phyloP scores from a whole-genome alignment of 2,888 invertebrate species.

The Oeneis ivallda region DNA sequence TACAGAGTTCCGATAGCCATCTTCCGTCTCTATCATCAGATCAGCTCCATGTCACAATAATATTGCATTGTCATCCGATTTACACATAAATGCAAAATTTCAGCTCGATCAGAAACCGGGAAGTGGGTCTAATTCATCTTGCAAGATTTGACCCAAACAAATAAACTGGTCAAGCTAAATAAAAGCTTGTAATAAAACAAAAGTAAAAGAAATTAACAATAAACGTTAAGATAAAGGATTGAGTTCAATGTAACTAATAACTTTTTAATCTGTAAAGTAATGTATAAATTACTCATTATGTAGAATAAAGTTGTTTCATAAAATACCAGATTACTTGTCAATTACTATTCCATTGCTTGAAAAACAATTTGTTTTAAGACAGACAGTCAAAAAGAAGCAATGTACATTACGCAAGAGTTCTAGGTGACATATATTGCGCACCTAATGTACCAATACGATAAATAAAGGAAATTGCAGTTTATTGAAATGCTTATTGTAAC shows the following conservation, averaged over 20 bases:
- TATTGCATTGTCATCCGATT: too few relatives aligned
- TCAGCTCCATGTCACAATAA: too few relatives aligned
- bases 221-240: not conserved
- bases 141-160: too few relatives aligned
- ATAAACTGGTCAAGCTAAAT: too few relatives aligned
- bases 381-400: not conserved
- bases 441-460: not conserved
- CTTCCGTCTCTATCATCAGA: too few relatives aligned
- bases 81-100: too few relatives aligned
- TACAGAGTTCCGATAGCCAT: too few relatives aligned
- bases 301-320: not conserved
- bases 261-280: too few relatives aligned
- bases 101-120: too few relatives aligned
- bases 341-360: not conserved
- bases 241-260: not conserved
- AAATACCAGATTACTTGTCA: not conserved
- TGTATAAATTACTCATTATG: not conserved
- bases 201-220: not conserved
- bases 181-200: too few relatives aligned
- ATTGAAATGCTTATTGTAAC: not conserved
- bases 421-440: not conserved
- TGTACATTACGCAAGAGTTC: not conserved
- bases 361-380: not conserved
- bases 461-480: slow-evolving; percentile 10
- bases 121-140: too few relatives aligned